phyloP scores from a whole-genome alignment of 2,113 vertebrate species.

The Carassius auratus region DNA sequence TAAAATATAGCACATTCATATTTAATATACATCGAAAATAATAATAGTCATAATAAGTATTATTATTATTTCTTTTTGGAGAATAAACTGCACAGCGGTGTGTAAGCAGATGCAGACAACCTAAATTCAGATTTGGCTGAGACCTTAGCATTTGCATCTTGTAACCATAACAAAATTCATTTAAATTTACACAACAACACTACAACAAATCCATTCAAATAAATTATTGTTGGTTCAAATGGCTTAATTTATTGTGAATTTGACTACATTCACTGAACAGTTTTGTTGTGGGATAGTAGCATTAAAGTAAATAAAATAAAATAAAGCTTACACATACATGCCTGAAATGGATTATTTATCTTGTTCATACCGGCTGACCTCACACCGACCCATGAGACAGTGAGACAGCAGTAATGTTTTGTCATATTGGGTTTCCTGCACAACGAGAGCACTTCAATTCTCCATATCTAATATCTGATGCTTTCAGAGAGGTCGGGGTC shows the following conservation, averaged over 20 bases:
- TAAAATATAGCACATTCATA: not conserved
- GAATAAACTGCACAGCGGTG: not conserved
- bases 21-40: not conserved
- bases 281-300: not conserved
- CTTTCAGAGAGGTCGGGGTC: conserved; percentile 35
- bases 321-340: conserved; percentile 14
- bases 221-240: not conserved
- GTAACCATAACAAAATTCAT: not conserved
- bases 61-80: too few relatives aligned
- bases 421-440: conserved; percentile 40
- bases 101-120: not conserved
- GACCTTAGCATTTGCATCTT: not conserved
- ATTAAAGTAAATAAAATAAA: not conserved
- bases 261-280: not conserved
- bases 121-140: not conserved
- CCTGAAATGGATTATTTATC: not conserved
- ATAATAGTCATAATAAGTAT: too few relatives aligned
- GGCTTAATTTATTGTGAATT: not conserved
- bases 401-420: conserved; percentile 24
- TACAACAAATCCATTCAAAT: not conserved
- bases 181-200: not conserved
- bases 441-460: conserved; percentile 21
- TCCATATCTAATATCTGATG: conserved; percentile 33
- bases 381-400: conserved; percentile 1
- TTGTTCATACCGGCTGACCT: conserved; percentile 21